Percentiles rank a stretch among this genome's conserved stretches.
Conservation (phyloP, 2,113 vertebrate genomes). For the Pterocles orientalis region DNA sequence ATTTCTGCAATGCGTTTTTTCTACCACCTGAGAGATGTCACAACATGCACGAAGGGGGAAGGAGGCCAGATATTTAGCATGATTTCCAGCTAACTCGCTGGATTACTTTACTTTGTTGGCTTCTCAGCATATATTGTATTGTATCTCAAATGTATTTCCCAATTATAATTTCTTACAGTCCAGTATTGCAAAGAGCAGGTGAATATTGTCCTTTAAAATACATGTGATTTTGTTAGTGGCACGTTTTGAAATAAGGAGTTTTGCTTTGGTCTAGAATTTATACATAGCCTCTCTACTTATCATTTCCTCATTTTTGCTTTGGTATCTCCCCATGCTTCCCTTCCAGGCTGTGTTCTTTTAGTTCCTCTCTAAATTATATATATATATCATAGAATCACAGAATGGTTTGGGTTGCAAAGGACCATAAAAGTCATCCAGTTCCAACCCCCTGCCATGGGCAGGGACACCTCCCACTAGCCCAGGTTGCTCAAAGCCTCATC, state of each 20-base stretch:
- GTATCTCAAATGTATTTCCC: neutral
- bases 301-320: neutral
- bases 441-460: no score
- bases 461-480: no score
- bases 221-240: neutral
- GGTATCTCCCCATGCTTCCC: neutral
- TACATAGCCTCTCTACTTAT: neutral
- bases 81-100: neutral
- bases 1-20: neutral
- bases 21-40: neutral
- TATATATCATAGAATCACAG: neutral
- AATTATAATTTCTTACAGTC: neutral
- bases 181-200: neutral
- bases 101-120: neutral
- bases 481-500: no score
- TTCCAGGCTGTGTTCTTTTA: neutral
- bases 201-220: neutral
- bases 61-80: neutral
- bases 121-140: neutral
- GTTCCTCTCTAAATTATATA: neutral
- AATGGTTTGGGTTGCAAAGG: no score
- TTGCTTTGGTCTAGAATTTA: neutral
- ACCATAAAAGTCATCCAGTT: no score
- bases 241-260: neutral
- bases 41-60: neutral